These are phyloP conservation scores for Sigmodon hispidus DNA, from an alignment of 2,113 vertebrate genomes.

Conservation along the genomic window DNA sequence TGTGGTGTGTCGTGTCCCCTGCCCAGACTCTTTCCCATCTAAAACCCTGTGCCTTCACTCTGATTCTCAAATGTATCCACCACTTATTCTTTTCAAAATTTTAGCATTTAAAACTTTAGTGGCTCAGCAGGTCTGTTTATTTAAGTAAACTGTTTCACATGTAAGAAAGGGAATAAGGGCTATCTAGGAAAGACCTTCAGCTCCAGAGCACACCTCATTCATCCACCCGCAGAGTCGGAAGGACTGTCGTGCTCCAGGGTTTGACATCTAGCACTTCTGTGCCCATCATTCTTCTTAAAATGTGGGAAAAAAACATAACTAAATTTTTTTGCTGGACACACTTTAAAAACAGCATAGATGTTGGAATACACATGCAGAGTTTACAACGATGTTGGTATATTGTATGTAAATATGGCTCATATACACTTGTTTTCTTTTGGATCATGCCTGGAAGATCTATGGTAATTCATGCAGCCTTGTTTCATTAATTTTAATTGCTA, in stretches of 20 bases:
- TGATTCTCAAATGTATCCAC: background rate
- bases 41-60: background rate
- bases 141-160: slow-evolving; percentile 10
- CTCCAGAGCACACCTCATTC: accelerated
- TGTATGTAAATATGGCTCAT: background rate
- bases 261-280: background rate
- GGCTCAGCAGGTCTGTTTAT: background rate
- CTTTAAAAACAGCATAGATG: background rate
- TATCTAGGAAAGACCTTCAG: background rate
- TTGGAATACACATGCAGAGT: accelerated
- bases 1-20: background rate
- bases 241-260: background rate
- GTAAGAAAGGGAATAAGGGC: background rate
- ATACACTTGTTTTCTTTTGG: background rate
- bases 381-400: background rate
- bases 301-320: background rate
- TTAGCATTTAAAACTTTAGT: background rate
- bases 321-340: background rate
- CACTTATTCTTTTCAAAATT: background rate
- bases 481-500: background rate
- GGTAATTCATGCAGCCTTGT: background rate
- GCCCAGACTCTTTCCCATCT: background rate
- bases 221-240: accelerated
- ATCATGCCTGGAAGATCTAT: background rate
- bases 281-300: background rate